A percentile compares a stretch with the other conserved stretches of the same genome.
Evolutionary conservation across 2,888 invertebrate genomes (phyloP).

Genomic region (Melanostoma mellinum): DNA sequence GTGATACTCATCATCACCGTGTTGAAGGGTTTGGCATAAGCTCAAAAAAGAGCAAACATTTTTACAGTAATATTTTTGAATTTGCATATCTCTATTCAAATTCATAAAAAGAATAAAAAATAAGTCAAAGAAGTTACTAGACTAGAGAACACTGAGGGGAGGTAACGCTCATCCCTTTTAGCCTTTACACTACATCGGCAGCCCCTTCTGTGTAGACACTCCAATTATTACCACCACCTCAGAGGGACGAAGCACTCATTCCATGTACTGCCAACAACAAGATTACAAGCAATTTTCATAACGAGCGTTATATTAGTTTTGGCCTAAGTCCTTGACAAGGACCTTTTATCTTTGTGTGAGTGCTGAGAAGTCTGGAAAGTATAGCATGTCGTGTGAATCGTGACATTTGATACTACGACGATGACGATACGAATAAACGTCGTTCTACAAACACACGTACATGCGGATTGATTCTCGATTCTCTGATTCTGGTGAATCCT

Average conservation of each 20-base stretch:
- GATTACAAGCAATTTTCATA: slow-evolving; percentile 73
- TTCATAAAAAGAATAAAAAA: slow-evolving; percentile 73
- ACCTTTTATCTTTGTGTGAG: slow-evolving; percentile 24
- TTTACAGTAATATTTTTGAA: slow-evolving; percentile 63
- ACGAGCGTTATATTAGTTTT: slow-evolving; percentile 73
- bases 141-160: not conserved
- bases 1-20: slow-evolving; percentile 65
- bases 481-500: slow-evolving; percentile 69
- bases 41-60: slow-evolving; percentile 64
- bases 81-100: slow-evolving; percentile 71
- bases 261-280: slow-evolving; percentile 49
- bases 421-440: not conserved
- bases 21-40: slow-evolving; percentile 59
- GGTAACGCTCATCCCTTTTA: slow-evolving; percentile 50
- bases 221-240: slow-evolving; percentile 69
- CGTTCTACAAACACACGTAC: slow-evolving; percentile 34
- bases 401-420: slow-evolving; percentile 62
- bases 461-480: slow-evolving; percentile 70
- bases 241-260: slow-evolving; percentile 53
- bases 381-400: slow-evolving; percentile 31
- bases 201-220: slow-evolving; percentile 40
- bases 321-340: slow-evolving; percentile 69
- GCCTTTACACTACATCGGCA: not conserved
- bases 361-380: slow-evolving; percentile 23
- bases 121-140: slow-evolving; percentile 64